Evolutionary conservation across 2,888 invertebrate species (phyloP).

Genomic region (Patella depressa): DNA sequence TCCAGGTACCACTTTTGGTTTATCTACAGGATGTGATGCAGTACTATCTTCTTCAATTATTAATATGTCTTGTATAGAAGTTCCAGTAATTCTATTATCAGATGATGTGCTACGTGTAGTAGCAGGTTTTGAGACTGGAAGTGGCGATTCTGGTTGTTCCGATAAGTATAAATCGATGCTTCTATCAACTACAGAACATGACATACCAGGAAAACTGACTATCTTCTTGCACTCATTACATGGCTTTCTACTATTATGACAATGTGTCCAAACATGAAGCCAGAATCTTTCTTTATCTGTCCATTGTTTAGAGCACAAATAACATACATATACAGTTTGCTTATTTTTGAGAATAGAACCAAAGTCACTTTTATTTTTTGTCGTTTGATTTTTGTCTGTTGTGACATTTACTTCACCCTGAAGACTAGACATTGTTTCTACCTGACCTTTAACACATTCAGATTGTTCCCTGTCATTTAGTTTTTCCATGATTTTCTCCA

Average conservation of each 20-base stretch:
- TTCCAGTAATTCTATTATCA: not conserved
- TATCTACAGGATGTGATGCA: not conserved
- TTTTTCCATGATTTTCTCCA: not conserved
- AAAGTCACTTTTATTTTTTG: not conserved
- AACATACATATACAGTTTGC: not conserved
- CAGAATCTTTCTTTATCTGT: not conserved
- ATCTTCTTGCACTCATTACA: not conserved
- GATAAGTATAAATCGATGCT: not conserved
- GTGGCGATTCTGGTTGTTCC: not conserved
- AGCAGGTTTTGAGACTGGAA: not conserved
- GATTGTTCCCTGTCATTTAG: not conserved
- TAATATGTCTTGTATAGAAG: not conserved
- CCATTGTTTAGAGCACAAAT: not conserved
- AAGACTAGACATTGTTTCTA: not conserved
- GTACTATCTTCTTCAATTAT: not conserved
- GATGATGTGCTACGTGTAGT: not conserved
- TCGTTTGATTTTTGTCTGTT: not conserved
- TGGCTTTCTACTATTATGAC: not conserved
- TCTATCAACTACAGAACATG: not conserved
- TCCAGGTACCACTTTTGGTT: not conserved
- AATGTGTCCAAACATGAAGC: constrained; percentile 1
- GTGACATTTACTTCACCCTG: not conserved
- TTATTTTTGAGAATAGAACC: not conserved
- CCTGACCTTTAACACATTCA: not conserved
- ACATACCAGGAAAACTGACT: not conserved